A percentile compares a stretch with the other conserved stretches of the same genome.
Evolutionary conservation across 2,888 invertebrate genomes (phyloP).

Genomic region (Lycia hirtaria): DNA sequence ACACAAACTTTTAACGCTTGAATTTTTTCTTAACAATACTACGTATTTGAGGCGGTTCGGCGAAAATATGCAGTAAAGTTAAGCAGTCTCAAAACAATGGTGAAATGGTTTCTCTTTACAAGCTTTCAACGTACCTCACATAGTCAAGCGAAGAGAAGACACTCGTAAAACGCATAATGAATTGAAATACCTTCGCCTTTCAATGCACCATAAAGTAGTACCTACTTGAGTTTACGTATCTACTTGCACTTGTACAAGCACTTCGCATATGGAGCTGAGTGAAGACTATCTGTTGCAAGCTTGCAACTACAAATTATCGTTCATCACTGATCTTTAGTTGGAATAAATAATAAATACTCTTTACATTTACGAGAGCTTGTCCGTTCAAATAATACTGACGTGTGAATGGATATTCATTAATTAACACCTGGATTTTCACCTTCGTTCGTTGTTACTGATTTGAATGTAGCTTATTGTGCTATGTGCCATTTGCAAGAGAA

Average conservation of each 20-base stretch:
- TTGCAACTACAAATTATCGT: conserved; percentile 52
- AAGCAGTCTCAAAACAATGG: not conserved
- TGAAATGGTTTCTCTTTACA: conserved; percentile 6
- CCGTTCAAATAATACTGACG: too few species aligned
- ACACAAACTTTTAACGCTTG: too few species aligned
- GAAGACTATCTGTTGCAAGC: conserved; percentile 29
- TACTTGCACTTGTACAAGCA: not conserved
- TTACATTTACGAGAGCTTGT: too few species aligned
- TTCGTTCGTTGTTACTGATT: too few species aligned
- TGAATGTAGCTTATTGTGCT: too few species aligned
- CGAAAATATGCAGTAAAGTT: not conserved
- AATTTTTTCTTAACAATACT: too few species aligned
- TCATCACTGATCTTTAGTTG: not conserved
- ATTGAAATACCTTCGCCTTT: conserved; percentile 10
- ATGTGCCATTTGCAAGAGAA: too few species aligned
- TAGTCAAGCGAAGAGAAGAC: conserved; percentile 5
- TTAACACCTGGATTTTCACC: too few species aligned
- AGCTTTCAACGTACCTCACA: conserved; percentile 1
- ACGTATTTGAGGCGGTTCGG: not conserved
- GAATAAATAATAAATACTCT: too few species aligned
- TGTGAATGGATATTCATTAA: too few species aligned
- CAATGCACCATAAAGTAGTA: not conserved
- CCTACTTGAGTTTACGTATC: conserved; percentile 8
- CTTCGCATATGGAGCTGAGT: not conserved
- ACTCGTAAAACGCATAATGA: conserved; percentile 12